Evolutionary conservation across 2,797 vertebrate genomes (phyloP), one percentile per base, ranked within the genome.

Genomic region (Phrynocephalus forsythii): DNA sequence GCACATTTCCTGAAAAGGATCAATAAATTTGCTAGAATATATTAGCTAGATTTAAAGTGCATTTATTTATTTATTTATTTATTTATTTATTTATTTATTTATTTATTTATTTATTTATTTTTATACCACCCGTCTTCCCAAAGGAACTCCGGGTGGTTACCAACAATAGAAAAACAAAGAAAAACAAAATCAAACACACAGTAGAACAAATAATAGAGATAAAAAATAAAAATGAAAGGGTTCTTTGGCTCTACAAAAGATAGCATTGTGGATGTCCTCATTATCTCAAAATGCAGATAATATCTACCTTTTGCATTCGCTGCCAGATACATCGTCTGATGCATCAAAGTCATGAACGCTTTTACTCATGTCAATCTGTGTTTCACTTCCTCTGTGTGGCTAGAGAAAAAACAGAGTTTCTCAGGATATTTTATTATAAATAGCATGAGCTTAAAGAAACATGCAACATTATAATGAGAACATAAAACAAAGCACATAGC

Each of bases 291-390:
- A 81, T 63, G 26, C 2, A 79, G 44, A 83, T 81, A 91, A 91
- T 93, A 72, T 48, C 38, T 94, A 95, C 95, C 85, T 1, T 91
- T 94, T 82, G 13, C 60, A 76, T 91, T 92, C 77, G 67, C 63
- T 50, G 69, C 88, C 90, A 56, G 87, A 60, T 60, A 0, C 48
- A 50, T 79, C 48, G 6, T 6, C 83, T 66, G 2, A 30, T 69
- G 63, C 68, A 85, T 38, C 0, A 0, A 83, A 11, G 18, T 87
- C 78, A 69, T 60, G 0, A 82, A 50, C 84, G 30, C 92, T 90
- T 88, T 87, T 78, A 85, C 88, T 91, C 52, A 69, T 67, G 44
- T 24, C 22, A n/a, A 0, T 0, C 7, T 79, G 89, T 56, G 52
- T 84, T 85, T 90, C 80, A 71, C 89, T 83, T 77, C 87, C 89